Evolutionary conservation across 2,888 invertebrate species (phyloP).

Genomic region (Aelia acuminata): DNA sequence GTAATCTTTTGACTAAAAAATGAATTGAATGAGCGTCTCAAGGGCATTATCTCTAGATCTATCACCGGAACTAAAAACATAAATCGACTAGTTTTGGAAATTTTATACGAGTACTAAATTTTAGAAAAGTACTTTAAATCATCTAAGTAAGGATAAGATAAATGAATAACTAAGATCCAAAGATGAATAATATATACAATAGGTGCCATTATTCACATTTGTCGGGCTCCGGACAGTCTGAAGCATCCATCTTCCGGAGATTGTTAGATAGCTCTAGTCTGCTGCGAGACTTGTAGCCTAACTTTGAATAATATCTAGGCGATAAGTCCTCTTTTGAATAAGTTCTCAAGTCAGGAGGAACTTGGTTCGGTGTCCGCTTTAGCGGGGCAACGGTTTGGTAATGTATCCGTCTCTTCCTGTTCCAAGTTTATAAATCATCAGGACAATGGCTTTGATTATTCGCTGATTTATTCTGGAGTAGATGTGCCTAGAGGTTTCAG

Average conservation of each 20-base stretch:
- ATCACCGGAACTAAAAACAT: background rate
- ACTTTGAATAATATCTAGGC: background rate
- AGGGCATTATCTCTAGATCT: too few species aligned
- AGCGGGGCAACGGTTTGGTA: background rate
- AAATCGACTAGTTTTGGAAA: background rate
- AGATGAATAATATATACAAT: constrained; percentile 14
- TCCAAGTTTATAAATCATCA: background rate
- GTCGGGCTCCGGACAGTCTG: background rate
- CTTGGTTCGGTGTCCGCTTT: background rate
- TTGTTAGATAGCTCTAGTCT: background rate
- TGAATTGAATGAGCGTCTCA: too few species aligned
- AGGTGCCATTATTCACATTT: background rate
- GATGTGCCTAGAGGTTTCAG: too few species aligned
- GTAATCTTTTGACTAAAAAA: too few species aligned
- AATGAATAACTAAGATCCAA: constrained; percentile 6
- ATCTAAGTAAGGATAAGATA: background rate
- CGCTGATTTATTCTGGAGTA: too few species aligned
- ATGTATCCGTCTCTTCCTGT: background rate
- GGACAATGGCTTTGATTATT: background rate
- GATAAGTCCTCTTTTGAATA: background rate
- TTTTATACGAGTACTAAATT: background rate
- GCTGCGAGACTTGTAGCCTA: background rate
- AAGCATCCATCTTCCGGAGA: constrained; percentile 25
- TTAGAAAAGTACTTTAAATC: background rate
- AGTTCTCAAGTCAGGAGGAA: background rate